Conservation (phyloP, 2,797 vertebrate genomes). For the Ficedula albicollis region DNA sequence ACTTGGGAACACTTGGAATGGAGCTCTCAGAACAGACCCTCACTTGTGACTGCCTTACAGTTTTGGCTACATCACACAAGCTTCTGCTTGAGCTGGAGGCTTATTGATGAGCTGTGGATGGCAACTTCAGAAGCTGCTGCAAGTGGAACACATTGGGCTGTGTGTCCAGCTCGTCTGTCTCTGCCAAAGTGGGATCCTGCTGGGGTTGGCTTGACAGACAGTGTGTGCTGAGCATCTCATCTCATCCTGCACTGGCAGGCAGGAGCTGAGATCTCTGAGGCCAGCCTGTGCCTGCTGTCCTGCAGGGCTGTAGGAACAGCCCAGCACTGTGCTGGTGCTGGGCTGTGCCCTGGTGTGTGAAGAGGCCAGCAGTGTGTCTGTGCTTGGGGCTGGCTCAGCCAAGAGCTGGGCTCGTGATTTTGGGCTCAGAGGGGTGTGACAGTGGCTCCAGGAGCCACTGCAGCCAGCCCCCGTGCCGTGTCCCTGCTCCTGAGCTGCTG, state of each 20-base stretch:
- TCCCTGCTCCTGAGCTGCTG: not conserved
- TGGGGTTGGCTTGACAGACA: not conserved
- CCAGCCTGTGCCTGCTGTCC: not conserved
- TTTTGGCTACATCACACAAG: not conserved
- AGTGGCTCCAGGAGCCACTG: accelerated
- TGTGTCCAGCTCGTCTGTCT: not conserved
- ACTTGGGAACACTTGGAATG: not conserved
- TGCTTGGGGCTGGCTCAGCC: not conserved
- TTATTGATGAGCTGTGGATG: accelerated
- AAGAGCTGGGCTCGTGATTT: not conserved
- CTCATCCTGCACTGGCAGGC: not conserved
- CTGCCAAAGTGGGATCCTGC: not conserved
- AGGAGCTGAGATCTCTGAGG: not conserved
- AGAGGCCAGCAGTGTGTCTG: not conserved
- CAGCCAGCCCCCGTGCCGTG: not conserved
- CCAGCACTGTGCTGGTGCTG: accelerated
- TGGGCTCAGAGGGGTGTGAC: not conserved
- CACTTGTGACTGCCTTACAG: not conserved
- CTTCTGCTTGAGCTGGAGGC: not conserved
- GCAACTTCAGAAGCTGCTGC: not conserved
- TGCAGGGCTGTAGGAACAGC: not conserved
- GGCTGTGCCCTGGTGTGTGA: not conserved
- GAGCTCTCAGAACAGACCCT: not conserved
- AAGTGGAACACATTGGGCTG: not conserved
- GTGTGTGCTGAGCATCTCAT: not conserved